These are phyloP conservation scores for Eumerus sabulonum DNA, from an alignment of 2,888 invertebrate genomes.

Conservation along the genomic window DNA sequence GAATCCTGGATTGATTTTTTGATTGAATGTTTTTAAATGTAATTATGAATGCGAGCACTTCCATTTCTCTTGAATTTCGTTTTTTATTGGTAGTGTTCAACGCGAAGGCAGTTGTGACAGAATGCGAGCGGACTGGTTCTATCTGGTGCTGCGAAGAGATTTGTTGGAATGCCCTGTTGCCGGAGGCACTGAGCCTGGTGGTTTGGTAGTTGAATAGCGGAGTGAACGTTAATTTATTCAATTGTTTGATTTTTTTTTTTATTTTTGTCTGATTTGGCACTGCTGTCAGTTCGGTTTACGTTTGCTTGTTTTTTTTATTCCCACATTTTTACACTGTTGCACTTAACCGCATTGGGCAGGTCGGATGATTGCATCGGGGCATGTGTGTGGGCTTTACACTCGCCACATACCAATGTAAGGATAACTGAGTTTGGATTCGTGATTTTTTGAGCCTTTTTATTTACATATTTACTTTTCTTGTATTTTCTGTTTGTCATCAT, in stretches of 20 bases:
- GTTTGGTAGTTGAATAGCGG: constrained; percentile 21
- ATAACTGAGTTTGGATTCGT: constrained; percentile 36
- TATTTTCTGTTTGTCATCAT: too few relatives aligned
- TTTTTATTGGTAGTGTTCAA: too few relatives aligned
- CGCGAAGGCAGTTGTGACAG: neutral
- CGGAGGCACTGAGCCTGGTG: constrained; percentile 7
- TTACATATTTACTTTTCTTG: too few relatives aligned
- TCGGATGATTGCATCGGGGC: neutral
- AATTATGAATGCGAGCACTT: constrained; percentile 58
- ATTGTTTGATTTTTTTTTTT: constrained; percentile 50
- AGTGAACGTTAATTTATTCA: constrained; percentile 50
- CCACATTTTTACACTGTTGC: constrained; percentile 41
- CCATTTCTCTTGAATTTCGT: neutral
- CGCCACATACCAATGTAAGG: constrained; percentile 28
- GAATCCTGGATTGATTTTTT: constrained; percentile 46
- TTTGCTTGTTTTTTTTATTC: constrained; percentile 4
- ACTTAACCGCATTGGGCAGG: constrained; percentile 30
- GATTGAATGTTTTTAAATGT: constrained; percentile 64
- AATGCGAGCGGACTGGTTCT: too few relatives aligned
- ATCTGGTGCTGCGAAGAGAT: constrained; percentile 1
- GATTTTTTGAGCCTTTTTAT: constrained; percentile 17
- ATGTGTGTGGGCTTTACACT: constrained; percentile 3
- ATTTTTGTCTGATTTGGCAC: constrained; percentile 13
- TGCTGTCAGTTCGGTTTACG: neutral
- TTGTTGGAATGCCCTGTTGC: constrained; percentile 13